A percentile compares a stretch with the other conserved stretches of the same genome.
Conservation (phyloP, 2,888 invertebrate genomes). For the Saturnia pavonia region DNA sequence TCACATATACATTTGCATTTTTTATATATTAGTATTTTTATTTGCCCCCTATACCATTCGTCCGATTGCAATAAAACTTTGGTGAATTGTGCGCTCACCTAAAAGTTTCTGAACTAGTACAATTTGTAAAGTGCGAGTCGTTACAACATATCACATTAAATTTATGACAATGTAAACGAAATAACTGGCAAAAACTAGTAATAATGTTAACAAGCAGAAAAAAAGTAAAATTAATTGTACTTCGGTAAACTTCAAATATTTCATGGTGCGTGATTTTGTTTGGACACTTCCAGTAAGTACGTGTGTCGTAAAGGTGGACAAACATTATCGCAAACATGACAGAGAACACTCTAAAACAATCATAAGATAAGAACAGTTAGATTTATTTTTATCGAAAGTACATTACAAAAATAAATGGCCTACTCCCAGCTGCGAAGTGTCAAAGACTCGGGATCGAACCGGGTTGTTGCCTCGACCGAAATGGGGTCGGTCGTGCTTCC, state of each 20-base stretch:
- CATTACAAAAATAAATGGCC: slow-evolving; percentile 63
- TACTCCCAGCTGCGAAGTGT: slow-evolving; percentile 57
- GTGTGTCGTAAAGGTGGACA: not conserved
- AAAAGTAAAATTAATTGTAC: no score
- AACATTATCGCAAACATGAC: slow-evolving; percentile 15
- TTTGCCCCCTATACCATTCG: no score
- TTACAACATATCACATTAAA: no score
- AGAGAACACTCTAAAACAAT: slow-evolving; percentile 41
- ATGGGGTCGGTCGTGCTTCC: slow-evolving; percentile 54
- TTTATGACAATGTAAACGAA: no score
- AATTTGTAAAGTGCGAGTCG: no score
- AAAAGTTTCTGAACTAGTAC: no score
- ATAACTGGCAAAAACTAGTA: no score
- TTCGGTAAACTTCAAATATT: not conserved
- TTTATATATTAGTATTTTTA: no score
- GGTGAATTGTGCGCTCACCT: no score
- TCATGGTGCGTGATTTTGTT: not conserved
- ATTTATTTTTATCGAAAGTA: slow-evolving; percentile 58
- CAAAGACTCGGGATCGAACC: slow-evolving; percentile 56
- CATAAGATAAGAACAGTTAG: slow-evolving; percentile 54
- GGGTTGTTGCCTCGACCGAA: slow-evolving; percentile 62
- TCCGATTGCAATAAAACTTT: no score
- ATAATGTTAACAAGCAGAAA: no score
- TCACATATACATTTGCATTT: no score
- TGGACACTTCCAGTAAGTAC: not conserved